A percentile compares a stretch with the other conserved stretches of the same genome.
These are phyloP conservation scores for Hippocampus mohnikei DNA, from an alignment of 2,113 vertebrate genomes.

Conservation along the genomic window DNA sequence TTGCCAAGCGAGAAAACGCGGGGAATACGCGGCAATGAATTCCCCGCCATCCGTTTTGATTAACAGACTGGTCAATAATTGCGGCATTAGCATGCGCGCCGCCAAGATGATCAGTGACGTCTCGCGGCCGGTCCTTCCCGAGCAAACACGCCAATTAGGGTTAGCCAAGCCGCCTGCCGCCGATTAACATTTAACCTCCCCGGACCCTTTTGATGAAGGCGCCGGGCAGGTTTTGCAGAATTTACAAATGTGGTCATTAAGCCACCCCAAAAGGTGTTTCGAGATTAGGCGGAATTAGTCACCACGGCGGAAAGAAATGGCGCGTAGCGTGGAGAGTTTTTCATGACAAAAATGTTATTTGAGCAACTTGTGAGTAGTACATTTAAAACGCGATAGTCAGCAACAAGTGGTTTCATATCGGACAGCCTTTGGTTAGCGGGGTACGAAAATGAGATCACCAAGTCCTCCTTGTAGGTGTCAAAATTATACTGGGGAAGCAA, in stretches of 20 bases:
- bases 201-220: conserved; percentile 25
- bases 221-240: conserved; percentile 39
- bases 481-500: conserved; percentile 24
- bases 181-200: conserved; percentile 77
- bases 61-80: conserved; percentile 71
- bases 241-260: conserved; percentile 53
- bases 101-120: conserved; percentile 70
- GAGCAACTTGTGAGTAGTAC: not conserved
- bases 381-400: not conserved
- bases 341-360: not conserved
- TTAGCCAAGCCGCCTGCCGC: conserved; percentile 56
- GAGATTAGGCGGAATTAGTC: conserved; percentile 26
- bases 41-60: conserved; percentile 69
- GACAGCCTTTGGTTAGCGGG: not conserved
- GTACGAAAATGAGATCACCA: not conserved
- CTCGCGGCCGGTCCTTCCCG: conserved; percentile 46
- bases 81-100: conserved; percentile 76
- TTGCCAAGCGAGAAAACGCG: conserved; percentile 36
- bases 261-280: conserved; percentile 7
- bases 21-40: conserved; percentile 60
- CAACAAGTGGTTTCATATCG: not conserved
- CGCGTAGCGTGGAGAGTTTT: not conserved
- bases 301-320: conserved; percentile 19
- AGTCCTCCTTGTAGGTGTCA: conserved; percentile 30
- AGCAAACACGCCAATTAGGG: conserved; percentile 66